Evolutionary conservation across 2,113 vertebrate genomes (phyloP).

Genomic region (Delphinapterus leucas): DNA sequence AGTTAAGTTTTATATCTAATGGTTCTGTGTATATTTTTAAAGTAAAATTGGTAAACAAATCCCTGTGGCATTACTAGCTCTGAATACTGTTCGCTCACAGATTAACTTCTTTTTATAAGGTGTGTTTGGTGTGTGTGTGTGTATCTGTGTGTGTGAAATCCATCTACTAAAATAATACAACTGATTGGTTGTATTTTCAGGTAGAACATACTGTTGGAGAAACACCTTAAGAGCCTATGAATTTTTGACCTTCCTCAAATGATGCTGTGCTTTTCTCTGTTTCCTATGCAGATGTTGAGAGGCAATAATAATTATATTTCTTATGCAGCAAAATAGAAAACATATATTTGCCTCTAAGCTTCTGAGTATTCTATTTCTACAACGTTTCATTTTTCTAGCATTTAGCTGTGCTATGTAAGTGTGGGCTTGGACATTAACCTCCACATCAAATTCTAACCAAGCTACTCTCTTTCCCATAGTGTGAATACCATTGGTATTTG

Average conservation of each 20-base stretch:
- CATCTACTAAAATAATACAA: not conserved
- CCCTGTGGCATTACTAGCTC: not conserved
- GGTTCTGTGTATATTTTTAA: not conserved
- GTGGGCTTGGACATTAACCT: not conserved
- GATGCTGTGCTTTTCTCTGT: accelerated
- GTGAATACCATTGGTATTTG: conserved; percentile 47
- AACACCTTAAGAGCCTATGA: not conserved
- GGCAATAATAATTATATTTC: not conserved
- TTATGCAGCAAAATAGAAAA: not conserved
- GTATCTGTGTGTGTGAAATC: not conserved
- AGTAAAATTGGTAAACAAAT: not conserved
- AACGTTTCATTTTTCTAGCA: not conserved
- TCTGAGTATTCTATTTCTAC: not conserved
- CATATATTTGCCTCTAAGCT: not conserved
- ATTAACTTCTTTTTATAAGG: not conserved
- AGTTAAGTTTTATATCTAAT: not conserved
- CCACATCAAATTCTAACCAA: not conserved
- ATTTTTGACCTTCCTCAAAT: not conserved
- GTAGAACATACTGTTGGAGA: not conserved
- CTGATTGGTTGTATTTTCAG: not conserved
- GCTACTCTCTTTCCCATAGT: not conserved
- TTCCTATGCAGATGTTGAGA: not conserved
- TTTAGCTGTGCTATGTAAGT: accelerated
- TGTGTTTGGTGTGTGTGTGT: not conserved
- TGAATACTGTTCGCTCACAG: not conserved